These are phyloP conservation scores for Eristalis arbustorum DNA, from an alignment of 2,888 invertebrate species.

Conservation along the genomic window DNA sequence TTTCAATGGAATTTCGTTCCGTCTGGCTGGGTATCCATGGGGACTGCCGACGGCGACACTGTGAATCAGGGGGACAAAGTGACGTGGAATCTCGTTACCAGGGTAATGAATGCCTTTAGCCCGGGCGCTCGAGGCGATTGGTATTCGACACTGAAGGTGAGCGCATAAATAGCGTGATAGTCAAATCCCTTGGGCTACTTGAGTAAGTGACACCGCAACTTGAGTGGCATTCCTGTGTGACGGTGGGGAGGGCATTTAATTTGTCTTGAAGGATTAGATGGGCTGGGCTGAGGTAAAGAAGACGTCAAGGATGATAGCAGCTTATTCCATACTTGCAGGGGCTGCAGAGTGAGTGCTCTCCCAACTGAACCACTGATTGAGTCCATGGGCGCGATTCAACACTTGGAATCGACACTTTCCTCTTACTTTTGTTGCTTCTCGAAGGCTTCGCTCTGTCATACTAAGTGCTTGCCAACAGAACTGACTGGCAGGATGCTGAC, in stretches of 20 bases:
- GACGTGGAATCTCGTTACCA: not conserved
- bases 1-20: not conserved
- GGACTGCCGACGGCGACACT: not conserved
- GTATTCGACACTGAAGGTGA: not conserved
- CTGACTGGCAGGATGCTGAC: too few relatives aligned
- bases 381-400: too few relatives aligned
- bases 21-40: not conserved
- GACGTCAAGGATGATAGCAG: too few relatives aligned
- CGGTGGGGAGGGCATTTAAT: not conserved
- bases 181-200: not conserved
- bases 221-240: not conserved
- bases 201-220: not conserved
- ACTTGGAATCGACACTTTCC: too few relatives aligned
- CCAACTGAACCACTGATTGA: too few relatives aligned
- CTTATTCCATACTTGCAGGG: too few relatives aligned
- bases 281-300: too few relatives aligned
- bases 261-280: not conserved
- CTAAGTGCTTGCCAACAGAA: too few relatives aligned
- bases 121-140: not conserved
- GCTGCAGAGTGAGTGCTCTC: too few relatives aligned
- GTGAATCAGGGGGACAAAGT: not conserved
- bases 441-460: too few relatives aligned
- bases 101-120: not conserved
- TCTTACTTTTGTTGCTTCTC: too few relatives aligned
- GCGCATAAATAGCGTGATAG: not conserved